Base-by-base conservation (phyloP, 2,797 vertebrate species). In the Artibeus lituratus region DNA sequence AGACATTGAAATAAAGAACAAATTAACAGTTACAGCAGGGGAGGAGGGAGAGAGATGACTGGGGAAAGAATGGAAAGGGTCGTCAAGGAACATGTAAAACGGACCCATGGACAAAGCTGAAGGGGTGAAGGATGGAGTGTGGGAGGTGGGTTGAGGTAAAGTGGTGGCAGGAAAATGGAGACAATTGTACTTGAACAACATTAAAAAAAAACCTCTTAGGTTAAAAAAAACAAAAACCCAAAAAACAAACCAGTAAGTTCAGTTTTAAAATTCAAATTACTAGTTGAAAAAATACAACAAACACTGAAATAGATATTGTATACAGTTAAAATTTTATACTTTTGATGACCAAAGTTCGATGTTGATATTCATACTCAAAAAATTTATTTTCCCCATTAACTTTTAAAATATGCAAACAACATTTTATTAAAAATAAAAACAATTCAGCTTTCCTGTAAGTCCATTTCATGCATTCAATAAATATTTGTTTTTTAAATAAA, bases 181-280 rank as follows among this genome's bases (percentile, higher is more conserved):
- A n/a, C n/a, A n/a, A n/a, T n/a, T n/a, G n/a, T n/a, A n/a, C 7
- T 42, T 42, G 39, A 42, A 42, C 39, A 42, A 42, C 39, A 42
- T 7, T 42, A 42, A 42, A 42, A 4, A 4, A 42, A 42, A 42
- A 42, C 39, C 7, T 42, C 7, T 42, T 4, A 4, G 39, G 39
- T 42, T 42, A 42, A 42, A 42, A 42, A 42, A 42, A 42, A 42
- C 4, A 42, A 42, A 42, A 42, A 4, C 39, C 39, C 4, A 42
- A 42, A 42, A 42, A 42, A 42, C 39, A 42, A 42, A 42, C 39
- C 10, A 91, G 39, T 65, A 86, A 86, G 12, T 55, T 55, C n/a
- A 90, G 37, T 72, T 95, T 91, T 65, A 94, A 94, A 94, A 89
- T 89, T 89, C 19, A 76, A 88, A 89, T 88, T 95, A 86, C 49